Percentiles rank a stretch among this genome's conserved stretches.
Conservation (phyloP, 1,140 invertebrate genomes). For the Anadara kagoshimensis region DNA sequence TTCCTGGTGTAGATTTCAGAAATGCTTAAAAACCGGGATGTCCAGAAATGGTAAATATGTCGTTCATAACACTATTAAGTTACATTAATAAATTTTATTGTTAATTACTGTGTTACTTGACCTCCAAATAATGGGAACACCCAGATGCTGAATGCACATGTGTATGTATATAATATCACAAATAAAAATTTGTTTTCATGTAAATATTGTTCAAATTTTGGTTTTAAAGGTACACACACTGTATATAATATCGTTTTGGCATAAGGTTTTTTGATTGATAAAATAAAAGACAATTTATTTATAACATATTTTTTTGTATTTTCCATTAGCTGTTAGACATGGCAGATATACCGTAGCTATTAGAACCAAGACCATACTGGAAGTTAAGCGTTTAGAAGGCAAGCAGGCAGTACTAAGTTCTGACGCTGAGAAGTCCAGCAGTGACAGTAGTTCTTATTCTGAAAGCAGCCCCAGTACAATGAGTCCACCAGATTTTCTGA, state of each 20-base stretch:
- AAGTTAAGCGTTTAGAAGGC: constrained; percentile 42
- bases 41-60: constrained; percentile 63
- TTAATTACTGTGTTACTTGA: background rate
- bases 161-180: background rate
- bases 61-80: background rate
- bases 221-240: background rate
- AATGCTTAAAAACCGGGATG: constrained; percentile 68
- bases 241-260: too few species aligned
- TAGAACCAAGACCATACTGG: constrained; percentile 52
- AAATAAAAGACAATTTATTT: background rate
- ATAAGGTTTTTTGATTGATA: too few species aligned
- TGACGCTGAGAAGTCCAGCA: background rate
- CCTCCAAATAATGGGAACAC: background rate
- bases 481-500: too few species aligned
- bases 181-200: background rate
- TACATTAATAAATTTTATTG: background rate
- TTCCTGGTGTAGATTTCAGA: constrained; percentile 64
- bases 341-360: constrained; percentile 54
- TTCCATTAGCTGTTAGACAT: constrained; percentile 42
- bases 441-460: background rate
- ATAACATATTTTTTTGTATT: background rate
- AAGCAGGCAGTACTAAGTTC: constrained; percentile 11
- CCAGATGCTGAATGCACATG: background rate
- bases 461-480: too few species aligned
- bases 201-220: background rate